These are phyloP conservation scores for Uloborus plumipes DNA, from an alignment of 2,888 invertebrate genomes.

Conservation along the genomic window DNA sequence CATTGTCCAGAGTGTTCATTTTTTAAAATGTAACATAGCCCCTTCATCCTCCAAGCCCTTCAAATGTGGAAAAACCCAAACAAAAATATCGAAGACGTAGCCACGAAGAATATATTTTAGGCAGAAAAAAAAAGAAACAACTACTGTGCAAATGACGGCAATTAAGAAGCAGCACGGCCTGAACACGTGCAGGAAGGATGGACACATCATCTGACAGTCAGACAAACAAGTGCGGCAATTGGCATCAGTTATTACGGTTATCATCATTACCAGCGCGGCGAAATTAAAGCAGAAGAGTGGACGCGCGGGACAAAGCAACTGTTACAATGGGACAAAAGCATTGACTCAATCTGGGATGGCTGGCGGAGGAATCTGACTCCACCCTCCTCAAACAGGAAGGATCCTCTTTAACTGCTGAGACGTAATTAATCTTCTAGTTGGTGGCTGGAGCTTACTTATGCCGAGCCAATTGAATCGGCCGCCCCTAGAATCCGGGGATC, in stretches of 20 bases:
- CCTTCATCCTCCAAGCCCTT: too few relatives aligned
- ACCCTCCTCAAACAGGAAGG: slow-evolving; percentile 17
- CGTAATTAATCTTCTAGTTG: slow-evolving; percentile 58
- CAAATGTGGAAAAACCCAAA: not conserved
- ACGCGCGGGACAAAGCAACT: slow-evolving; percentile 4
- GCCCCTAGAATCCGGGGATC: too few relatives aligned
- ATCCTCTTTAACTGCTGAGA: slow-evolving; percentile 20
- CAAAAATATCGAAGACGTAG: not conserved
- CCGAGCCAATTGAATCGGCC: slow-evolving; percentile 32
- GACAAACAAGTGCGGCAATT: slow-evolving; percentile 46
- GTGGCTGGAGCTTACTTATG: slow-evolving; percentile 12
- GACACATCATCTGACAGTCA: slow-evolving; percentile 17
- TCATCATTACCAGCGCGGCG: slow-evolving; percentile 37
- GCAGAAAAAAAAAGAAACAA: too few relatives aligned
- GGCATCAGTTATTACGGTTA: slow-evolving; percentile 36
- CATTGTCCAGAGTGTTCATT: too few relatives aligned
- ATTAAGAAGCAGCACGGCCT: slow-evolving; percentile 52
- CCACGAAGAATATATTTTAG: too few relatives aligned
- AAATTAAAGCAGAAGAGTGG: slow-evolving; percentile 42
- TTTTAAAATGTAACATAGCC: too few relatives aligned
- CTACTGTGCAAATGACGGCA: slow-evolving; percentile 39
- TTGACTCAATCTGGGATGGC: slow-evolving; percentile 48
- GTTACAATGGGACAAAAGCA: slow-evolving; percentile 37
- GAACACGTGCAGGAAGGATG: slow-evolving; percentile 51
- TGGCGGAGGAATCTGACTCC: slow-evolving; percentile 37